Percentiles rank a stretch among this genome's conserved stretches.
phyloP scores from a whole-genome alignment of 2,113 vertebrate species.

The Gobiocypris rarus region DNA sequence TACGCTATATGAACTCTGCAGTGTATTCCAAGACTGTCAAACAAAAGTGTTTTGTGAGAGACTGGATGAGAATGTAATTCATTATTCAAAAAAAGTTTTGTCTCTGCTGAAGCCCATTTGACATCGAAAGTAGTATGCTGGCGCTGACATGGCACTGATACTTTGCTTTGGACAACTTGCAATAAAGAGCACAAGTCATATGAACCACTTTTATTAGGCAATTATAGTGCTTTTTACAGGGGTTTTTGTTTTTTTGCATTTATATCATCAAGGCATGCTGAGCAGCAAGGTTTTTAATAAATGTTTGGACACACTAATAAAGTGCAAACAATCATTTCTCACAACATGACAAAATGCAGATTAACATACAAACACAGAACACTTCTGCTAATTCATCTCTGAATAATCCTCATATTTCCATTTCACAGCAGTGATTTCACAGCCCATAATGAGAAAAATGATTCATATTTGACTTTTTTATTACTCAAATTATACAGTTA shows the following conservation, averaged over 20 bases:
- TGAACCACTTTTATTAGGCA: too few relatives aligned
- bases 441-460: conserved; percentile 45
- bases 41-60: not conserved
- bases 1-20: not conserved
- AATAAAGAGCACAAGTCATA: too few relatives aligned
- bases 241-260: too few relatives aligned
- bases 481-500: conserved; percentile 38
- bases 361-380: not conserved
- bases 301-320: not conserved
- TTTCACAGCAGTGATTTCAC: conserved; percentile 35
- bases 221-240: too few relatives aligned
- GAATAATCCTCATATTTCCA: conserved; percentile 45
- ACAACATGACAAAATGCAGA: conserved; percentile 15
- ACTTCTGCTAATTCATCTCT: conserved; percentile 15
- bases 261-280: not conserved
- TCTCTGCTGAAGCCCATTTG: too few relatives aligned
- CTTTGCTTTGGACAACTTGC: too few relatives aligned
- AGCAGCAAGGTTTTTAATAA: conserved; percentile 17
- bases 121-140: too few relatives aligned
- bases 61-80: too few relatives aligned
- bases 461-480: conserved; percentile 20
- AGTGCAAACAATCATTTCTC: conserved; percentile 16
- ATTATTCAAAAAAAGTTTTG: too few relatives aligned
- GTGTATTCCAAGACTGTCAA: not conserved
- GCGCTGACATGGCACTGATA: too few relatives aligned